Percentiles rank a stretch among this genome's conserved stretches.
Conservation (phyloP, 2,797 vertebrate species). For the Rhinichthys osculus region DNA sequence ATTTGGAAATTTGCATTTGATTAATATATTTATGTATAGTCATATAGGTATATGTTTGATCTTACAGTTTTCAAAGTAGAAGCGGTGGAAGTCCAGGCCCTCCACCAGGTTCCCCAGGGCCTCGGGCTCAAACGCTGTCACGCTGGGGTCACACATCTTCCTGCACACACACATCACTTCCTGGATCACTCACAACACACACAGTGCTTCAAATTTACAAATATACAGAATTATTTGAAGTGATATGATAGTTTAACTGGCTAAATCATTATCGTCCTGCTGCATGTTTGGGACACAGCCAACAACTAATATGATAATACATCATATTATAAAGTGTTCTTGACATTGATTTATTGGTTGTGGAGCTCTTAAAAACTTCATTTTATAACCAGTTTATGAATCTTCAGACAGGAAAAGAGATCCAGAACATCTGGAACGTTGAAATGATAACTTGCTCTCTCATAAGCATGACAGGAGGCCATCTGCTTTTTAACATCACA, state of each 20-base stretch:
- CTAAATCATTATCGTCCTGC: neutral
- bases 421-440: neutral
- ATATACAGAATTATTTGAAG: neutral
- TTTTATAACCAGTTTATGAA: neutral
- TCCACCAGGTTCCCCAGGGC: constrained; percentile 97
- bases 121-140: constrained; percentile 96
- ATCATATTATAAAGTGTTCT: no score
- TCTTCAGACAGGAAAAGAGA: neutral
- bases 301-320: neutral
- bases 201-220: neutral
- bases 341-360: neutral
- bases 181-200: neutral
- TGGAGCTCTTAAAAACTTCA: neutral
- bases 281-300: neutral
- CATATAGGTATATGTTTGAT: neutral
- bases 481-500: neutral
- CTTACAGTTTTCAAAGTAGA: constrained; percentile 99
- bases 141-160: constrained; percentile 98
- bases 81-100: constrained; percentile 96
- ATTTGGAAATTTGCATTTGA: no score
- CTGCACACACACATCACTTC: constrained; percentile 69
- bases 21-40: no score
- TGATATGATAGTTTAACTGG: neutral
- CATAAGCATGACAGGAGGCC: neutral
- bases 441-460: neutral